Percentiles rank a stretch among this genome's conserved stretches.
Evolutionary conservation across 1,140 invertebrate species (phyloP).

Genomic region (Gonatopus flavifemur): DNA sequence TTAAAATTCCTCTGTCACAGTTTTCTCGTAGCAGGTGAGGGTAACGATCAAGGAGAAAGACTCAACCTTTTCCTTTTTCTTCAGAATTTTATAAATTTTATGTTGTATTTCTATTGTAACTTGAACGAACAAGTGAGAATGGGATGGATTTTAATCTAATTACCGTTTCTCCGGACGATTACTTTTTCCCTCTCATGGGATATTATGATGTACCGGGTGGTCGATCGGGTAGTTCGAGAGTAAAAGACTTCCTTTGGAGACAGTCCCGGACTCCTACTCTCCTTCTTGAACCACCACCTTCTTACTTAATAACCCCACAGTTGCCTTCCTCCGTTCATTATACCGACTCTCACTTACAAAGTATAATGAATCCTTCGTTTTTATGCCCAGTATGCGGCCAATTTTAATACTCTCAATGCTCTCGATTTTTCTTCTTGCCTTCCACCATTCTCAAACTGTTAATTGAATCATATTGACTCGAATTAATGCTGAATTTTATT

Average conservation of each 20-base stretch:
- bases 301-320: slow-evolving; percentile 27
- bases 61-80: too few species aligned
- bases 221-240: too few species aligned
- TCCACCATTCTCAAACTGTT: not conserved
- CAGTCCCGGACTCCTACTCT: not conserved
- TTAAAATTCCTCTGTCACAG: slow-evolving; percentile 22
- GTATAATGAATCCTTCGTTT: slow-evolving; percentile 32
- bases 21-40: slow-evolving; percentile 22
- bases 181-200: too few species aligned
- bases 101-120: too few species aligned
- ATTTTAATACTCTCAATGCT: slow-evolving; percentile 31
- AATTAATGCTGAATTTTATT: too few species aligned
- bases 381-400: slow-evolving; percentile 27
- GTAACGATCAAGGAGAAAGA: slow-evolving; percentile 10
- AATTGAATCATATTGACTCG: too few species aligned
- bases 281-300: slow-evolving; percentile 1
- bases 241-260: too few species aligned
- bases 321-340: slow-evolving; percentile 23
- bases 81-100: too few species aligned
- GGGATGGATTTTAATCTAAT: too few species aligned
- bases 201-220: too few species aligned
- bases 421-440: not conserved
- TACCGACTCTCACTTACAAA: slow-evolving; percentile 32
- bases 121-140: too few species aligned
- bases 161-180: too few species aligned